Base-by-base conservation (phyloP, 2,797 vertebrate species). In the Poecilia gillii region DNA sequence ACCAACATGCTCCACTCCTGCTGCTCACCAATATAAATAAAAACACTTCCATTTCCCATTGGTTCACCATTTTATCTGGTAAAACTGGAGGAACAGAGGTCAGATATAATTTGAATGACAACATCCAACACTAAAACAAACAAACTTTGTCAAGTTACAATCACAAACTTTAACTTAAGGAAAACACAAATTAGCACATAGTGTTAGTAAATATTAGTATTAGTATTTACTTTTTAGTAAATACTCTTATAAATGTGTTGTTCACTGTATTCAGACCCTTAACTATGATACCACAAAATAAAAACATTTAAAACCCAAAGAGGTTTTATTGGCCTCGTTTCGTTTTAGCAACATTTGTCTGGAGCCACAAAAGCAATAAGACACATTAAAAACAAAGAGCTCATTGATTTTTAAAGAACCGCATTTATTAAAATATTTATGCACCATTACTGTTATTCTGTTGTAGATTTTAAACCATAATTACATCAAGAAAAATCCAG, bases 1-100 rank as follows among this genome's bases (percentile, higher is more conserved):
- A 36, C 62, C 43, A 78, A 79, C 84, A 64, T 76, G 77, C 72
- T 77, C 20, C 72, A 43, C 46, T 73, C 25, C 49, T 23, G 75
- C 46, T 75, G 74, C 28, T 18, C 41, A 41, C 20, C 73, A 74
- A 23, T 47, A 3, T 36, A 45, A 68, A 68, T 43, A 68, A 28
- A 66, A 39, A 11, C 62, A 36, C 33, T 39, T 66, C 16, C 62
- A 39, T 39, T 36, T 39, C 62, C 62, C 18, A 33, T 39, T 39
- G 9, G 62, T 11, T 66, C 33, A 20, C 33, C 3, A 4, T 36
- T 33, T 66, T 66, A 66, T 23, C 39, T 66, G 33, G 33, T 66
- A 39, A 66, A 39, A 7, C 6, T 39, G 20, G 0, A 66, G 8
- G 18, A 36, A 16, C 59, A 39, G 25, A 28, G 72, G 53, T 57